These are phyloP conservation scores for Vanessa tameamea DNA, from an alignment of 1,140 invertebrate genomes.

Conservation along the genomic window DNA sequence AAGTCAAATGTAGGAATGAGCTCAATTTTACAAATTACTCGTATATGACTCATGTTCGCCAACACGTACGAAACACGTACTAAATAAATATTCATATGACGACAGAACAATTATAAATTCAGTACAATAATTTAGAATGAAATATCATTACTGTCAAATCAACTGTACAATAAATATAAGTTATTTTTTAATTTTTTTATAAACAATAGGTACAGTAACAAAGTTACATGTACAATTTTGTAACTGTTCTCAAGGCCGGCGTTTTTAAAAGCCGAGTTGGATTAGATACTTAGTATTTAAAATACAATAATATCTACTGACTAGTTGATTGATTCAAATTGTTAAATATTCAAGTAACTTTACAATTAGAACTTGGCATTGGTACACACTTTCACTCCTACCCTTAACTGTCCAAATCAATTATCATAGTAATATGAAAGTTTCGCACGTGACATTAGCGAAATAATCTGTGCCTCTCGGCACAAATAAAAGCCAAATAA, in stretches of 20 bases:
- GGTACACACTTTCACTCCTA: neutral
- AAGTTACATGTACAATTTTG: neutral
- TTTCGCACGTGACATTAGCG: too few species aligned
- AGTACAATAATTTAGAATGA: too few species aligned
- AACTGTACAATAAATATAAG: too few species aligned
- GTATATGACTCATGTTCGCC: slow-evolving; percentile 16
- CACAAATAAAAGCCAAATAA: neutral
- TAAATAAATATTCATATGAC: neutral
- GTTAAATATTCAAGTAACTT: neutral
- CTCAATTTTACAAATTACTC: slow-evolving; percentile 22
- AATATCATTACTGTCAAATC: too few species aligned
- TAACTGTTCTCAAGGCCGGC: neutral
- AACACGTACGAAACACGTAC: neutral
- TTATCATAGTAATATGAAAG: neutral
- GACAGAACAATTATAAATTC: neutral
- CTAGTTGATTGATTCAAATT: neutral
- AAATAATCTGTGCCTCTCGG: too few species aligned
- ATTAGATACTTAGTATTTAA: neutral
- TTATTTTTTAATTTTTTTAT: too few species aligned
- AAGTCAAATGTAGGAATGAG: neutral
- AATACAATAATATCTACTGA: neutral
- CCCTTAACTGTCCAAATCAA: neutral
- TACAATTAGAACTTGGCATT: neutral
- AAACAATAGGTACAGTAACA: too few species aligned
- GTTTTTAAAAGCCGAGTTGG: neutral